Conservation (phyloP, 2,797 vertebrate genomes). For the Hypotaenidia philippensis region DNA sequence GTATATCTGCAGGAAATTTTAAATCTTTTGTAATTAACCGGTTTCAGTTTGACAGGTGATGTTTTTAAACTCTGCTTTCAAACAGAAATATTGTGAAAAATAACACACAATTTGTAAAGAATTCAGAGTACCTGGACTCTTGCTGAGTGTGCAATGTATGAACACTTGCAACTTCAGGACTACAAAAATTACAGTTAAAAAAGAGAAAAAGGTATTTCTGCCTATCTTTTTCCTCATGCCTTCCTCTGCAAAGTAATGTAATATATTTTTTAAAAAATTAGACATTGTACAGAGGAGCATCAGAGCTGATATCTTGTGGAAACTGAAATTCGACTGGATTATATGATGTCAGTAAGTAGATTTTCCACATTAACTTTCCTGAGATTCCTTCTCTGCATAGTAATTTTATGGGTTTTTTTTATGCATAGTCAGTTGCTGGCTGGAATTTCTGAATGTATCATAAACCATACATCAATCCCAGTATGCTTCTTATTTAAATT, state of each 20-base stretch:
- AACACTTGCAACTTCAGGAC: too few species aligned
- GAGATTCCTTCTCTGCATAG: neutral
- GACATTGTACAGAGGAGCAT: neutral
- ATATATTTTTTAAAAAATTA: too few species aligned
- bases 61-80: neutral
- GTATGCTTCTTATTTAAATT: neutral
- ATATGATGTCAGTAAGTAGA: neutral
- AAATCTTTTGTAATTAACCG: neutral
- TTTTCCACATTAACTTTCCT: neutral
- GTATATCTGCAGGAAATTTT: neutral
- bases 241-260: too few species aligned
- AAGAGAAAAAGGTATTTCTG: too few species aligned
- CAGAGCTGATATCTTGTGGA: neutral
- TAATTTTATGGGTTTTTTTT: neutral
- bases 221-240: too few species aligned
- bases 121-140: neutral
- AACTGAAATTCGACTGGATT: neutral
- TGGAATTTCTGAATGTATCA: neutral
- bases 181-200: too few species aligned
- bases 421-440: neutral
- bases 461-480: neutral
- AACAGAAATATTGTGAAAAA: neutral
- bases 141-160: neutral
- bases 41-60: neutral
- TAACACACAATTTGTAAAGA: neutral